These are phyloP conservation scores for Nebria brevicollis DNA, from an alignment of 2,888 invertebrate species.

Conservation along the genomic window DNA sequence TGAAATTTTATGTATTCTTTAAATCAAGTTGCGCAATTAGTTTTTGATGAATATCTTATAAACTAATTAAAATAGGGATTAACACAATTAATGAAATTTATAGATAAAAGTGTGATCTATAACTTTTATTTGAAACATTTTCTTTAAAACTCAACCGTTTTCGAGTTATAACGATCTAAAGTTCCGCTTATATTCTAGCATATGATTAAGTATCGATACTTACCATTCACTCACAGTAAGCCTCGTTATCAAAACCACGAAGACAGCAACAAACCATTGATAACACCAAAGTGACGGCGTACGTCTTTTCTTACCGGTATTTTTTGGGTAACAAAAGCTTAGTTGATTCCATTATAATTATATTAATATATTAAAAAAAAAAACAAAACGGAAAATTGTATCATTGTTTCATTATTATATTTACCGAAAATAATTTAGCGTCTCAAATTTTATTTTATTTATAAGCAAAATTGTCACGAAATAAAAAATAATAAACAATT, in stretches of 20 bases:
- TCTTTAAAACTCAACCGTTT: neutral
- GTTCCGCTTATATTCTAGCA: constrained; percentile 75
- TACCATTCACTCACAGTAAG: constrained; percentile 99
- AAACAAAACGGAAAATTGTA: neutral
- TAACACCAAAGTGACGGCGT: constrained; percentile 63
- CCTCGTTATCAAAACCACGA: constrained; percentile 86
- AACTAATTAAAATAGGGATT: neutral
- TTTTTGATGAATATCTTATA: neutral
- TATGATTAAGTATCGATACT: constrained; percentile 99
- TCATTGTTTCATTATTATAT: neutral
- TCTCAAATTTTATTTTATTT: neutral
- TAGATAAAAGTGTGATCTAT: constrained; percentile 9
- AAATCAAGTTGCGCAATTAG: too few species aligned
- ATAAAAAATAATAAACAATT: neutral
- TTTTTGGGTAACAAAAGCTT: neutral
- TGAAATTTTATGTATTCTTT: neutral
- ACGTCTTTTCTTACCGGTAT: neutral
- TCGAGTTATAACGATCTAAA: neutral
- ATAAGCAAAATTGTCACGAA: neutral
- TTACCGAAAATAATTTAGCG: neutral
- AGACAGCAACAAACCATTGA: constrained; percentile 58
- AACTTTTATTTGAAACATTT: constrained; percentile 51
- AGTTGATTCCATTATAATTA: neutral
- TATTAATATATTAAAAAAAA: neutral
- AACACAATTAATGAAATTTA: neutral